These are phyloP conservation scores for Reticulitermes speratus DNA, from an alignment of 1,140 invertebrate species.

Conservation along the genomic window DNA sequence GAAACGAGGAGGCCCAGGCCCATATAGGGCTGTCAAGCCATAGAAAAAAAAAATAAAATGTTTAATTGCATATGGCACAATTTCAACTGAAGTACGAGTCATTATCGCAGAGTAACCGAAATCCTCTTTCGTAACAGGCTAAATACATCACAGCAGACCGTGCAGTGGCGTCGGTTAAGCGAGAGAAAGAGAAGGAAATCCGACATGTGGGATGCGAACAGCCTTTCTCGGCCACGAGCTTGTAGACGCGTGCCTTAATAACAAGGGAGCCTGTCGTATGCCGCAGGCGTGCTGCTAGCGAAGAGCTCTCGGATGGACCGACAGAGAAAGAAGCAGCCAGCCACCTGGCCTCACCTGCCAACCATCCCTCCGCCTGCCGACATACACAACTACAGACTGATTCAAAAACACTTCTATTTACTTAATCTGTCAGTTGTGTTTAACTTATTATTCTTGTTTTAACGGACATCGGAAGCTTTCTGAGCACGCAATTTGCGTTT, in stretches of 20 bases:
- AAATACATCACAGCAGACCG: neutral
- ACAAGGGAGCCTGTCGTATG: slow-evolving; percentile 8
- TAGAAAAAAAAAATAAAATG: too few species aligned
- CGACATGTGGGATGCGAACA: slow-evolving; percentile 16
- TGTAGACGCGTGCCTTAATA: neutral
- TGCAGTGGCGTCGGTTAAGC: neutral
- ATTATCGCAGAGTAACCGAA: neutral
- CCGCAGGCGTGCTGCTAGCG: neutral
- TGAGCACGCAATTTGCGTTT: too few species aligned
- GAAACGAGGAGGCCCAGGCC: too few species aligned
- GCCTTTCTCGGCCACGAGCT: neutral
- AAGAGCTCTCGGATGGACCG: too few species aligned
- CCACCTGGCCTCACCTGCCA: slow-evolving; percentile 13
- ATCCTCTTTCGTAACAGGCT: neutral
- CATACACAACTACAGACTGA: too few species aligned
- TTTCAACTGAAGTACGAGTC: neutral
- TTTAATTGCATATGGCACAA: neutral
- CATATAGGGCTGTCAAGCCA: too few species aligned
- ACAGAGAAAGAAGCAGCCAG: neutral
- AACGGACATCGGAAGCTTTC: too few species aligned
- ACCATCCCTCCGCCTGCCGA: neutral
- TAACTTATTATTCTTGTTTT: too few species aligned
- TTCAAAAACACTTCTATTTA: too few species aligned
- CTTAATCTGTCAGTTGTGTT: too few species aligned
- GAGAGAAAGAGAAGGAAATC: neutral